Evolutionary conservation across 1,140 invertebrate species (phyloP), one percentile per base, ranked within the genome.

Genomic region (Brachionus rotundiformis): DNA sequence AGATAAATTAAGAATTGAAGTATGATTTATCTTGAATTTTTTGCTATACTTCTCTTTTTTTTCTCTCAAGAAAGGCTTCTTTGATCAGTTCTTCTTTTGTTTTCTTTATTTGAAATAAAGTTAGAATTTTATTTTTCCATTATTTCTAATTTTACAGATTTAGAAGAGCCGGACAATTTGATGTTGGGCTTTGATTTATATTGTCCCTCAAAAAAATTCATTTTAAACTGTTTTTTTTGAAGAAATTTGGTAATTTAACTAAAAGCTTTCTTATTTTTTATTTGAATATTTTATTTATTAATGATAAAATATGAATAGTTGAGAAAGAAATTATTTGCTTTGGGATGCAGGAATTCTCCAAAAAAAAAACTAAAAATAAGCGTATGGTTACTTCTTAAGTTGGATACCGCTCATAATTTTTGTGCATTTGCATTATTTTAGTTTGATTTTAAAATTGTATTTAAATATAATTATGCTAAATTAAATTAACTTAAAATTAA

Each of bases 141-240:
- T 0, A 7, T 29, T 13, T 13, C 7, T 1, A 77, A 47, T 16
- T 10, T 77, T 36, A 77, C 75, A 0, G 76, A 41, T 79, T 79
- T 79, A 29, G 31, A 39, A 25, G 76, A 79, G 10, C 76, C 76
- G 23, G 76, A 27, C 33, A 79, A n/a, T 29, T 39, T 79, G 4
- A 79, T 79, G 25, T 54, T 59, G 8, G 76, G 76, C 23, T 63
- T 54, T 16, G 76, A 79, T 41, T 79, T 79, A 27, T 59, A 79
- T 36, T 54, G 59, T 23, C 76, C 76, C 36, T 79, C 76, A 33
- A 79, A 79, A 33, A 79, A 79, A 31, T 79, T 63, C 76, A 79
- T 79, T 44, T 73, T 44, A 23, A 31, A 41, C 25, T 25, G 13
- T 4, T 29, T 63, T 31, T 63, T 33, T 63, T 13, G 29, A 29